phyloP scores from a whole-genome alignment of 2,888 invertebrate species.

The Hyalella azteca region DNA sequence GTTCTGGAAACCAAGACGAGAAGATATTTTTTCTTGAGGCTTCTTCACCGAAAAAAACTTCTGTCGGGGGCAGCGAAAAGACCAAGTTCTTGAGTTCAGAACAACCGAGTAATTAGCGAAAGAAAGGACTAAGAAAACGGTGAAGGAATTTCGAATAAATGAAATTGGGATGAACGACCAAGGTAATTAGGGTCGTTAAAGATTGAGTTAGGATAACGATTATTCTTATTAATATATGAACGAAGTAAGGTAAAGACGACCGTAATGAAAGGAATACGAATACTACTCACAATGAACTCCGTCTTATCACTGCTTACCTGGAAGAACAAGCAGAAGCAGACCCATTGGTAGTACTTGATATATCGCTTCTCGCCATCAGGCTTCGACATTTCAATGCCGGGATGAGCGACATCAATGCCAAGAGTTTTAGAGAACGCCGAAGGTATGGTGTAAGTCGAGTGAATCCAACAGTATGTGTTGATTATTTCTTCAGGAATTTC shows the following conservation, averaged over 20 bases:
- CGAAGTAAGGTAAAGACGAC: not conserved
- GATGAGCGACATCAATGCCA: constrained; percentile 81
- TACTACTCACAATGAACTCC: constrained; percentile 29
- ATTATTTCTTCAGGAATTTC: constrained; percentile 85
- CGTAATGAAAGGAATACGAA: constrained; percentile 7
- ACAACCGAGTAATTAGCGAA: not conserved
- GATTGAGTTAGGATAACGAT: constrained; percentile 3
- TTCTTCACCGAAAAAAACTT: not conserved
- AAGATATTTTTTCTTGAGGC: not conserved
- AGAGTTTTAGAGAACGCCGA: constrained; percentile 78
- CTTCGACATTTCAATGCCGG: constrained; percentile 72
- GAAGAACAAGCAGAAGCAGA: constrained; percentile 95
- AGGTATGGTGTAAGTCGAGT: constrained; percentile 88
- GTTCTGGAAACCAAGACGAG: constrained; percentile 13
- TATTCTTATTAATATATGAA: not conserved
- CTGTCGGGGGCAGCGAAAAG: constrained; percentile 32
- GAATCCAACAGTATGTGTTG: constrained; percentile 95
- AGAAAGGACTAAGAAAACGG: not conserved
- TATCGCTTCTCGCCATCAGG: constrained; percentile 62
- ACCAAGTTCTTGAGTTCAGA: constrained; percentile 30
- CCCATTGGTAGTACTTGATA: constrained; percentile 89
- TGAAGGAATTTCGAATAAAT: constrained; percentile 8
- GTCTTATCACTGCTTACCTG: constrained; percentile 73
- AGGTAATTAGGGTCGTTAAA: constrained; percentile 16
- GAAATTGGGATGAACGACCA: constrained; percentile 22